Evolutionary conservation across 2,113 vertebrate species (phyloP).

Genomic region (Grus americana): DNA sequence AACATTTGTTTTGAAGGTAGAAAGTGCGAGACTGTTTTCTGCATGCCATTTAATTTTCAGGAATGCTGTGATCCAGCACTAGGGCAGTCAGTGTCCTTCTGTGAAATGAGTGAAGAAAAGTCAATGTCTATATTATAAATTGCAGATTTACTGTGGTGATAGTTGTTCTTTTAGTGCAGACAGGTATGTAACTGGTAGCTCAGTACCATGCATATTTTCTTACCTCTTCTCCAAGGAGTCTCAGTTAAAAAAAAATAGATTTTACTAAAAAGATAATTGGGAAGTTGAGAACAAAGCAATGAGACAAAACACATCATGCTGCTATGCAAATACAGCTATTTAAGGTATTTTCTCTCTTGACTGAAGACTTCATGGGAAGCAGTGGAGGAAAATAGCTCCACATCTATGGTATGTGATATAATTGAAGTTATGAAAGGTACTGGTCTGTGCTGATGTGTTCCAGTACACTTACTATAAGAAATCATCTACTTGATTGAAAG

Average conservation of each 20-base stretch:
- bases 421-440: background rate
- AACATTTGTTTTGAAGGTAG: background rate
- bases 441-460: background rate
- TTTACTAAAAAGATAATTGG: background rate
- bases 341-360: background rate
- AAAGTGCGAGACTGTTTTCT: background rate
- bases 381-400: background rate
- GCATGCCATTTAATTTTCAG: background rate
- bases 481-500: constrained; percentile 17
- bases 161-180: background rate
- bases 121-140: background rate
- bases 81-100: background rate
- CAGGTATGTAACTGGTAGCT: background rate
- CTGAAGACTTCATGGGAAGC: background rate
- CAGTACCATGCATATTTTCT: background rate
- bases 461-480: background rate
- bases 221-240: background rate
- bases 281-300: background rate
- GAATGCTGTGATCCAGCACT: background rate
- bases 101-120: background rate
- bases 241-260: background rate
- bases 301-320: background rate
- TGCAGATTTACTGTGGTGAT: background rate
- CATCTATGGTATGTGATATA: background rate
- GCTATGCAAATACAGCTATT: background rate